Evolutionary conservation across 2,113 vertebrate species (phyloP).

Genomic region (Brienomyrus longianalis): DNA sequence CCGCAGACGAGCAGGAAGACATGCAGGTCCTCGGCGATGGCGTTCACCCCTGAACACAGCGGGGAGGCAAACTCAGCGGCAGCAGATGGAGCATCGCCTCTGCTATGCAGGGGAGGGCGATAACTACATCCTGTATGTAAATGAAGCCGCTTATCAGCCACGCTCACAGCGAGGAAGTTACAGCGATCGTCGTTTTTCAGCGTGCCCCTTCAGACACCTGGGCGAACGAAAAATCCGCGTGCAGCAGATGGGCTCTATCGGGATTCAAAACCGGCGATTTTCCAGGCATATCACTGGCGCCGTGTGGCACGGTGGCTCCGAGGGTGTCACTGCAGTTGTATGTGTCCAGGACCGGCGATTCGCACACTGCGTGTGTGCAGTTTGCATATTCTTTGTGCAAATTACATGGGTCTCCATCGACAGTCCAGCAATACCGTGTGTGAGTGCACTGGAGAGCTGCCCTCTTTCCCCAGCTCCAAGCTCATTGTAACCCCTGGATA

Average conservation of each 20-base stretch:
- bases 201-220: not conserved
- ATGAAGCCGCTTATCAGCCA: not conserved
- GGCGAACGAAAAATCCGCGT: not conserved
- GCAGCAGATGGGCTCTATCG: not conserved
- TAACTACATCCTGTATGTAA: not conserved
- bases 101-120: not conserved
- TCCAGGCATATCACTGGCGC: not conserved
- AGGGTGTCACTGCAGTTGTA: not conserved
- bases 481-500: not conserved
- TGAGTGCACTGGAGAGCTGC: not conserved
- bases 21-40: slow-evolving; percentile 37
- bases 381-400: not conserved
- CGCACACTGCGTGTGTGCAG: not conserved
- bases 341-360: not conserved
- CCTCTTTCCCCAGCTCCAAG: not conserved
- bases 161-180: not conserved
- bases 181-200: not conserved
- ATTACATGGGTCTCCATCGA: not conserved
- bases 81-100: not conserved
- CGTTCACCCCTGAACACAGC: slow-evolving; percentile 53
- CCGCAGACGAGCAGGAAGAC: slow-evolving; percentile 80
- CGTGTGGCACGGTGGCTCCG: not conserved
- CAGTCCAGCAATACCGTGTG: not conserved
- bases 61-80: slow-evolving; percentile 10
- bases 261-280: not conserved